phyloP scores from a whole-genome alignment of 2,797 vertebrate genomes.

The Phalanger gymnotis region DNA sequence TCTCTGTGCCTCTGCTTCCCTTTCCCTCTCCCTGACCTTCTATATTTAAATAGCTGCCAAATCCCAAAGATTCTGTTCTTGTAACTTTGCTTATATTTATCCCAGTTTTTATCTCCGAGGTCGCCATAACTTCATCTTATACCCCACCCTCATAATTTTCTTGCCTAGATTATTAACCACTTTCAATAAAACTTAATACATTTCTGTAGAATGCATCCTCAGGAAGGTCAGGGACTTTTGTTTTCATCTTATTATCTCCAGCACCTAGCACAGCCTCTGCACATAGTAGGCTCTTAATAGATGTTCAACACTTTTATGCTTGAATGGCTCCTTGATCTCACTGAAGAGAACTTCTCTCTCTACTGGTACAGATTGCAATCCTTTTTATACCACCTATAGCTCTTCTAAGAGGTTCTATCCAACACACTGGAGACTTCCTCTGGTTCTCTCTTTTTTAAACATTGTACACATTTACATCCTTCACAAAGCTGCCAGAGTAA shows the following conservation, averaged over 20 bases:
- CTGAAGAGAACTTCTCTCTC: not conserved
- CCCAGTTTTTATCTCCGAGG: not conserved
- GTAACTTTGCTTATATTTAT: not conserved
- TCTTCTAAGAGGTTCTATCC: not conserved
- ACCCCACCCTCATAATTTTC: not conserved
- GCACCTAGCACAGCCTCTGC: not conserved
- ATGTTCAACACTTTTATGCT: not conserved
- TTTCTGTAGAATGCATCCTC: not conserved
- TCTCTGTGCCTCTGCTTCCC: not conserved
- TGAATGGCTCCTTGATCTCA: not conserved
- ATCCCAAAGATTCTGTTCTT: not conserved
- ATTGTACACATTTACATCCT: not conserved
- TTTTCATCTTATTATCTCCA: not conserved
- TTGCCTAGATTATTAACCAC: not conserved
- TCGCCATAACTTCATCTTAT: not conserved
- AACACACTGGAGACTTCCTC: not conserved
- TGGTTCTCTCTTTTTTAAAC: not conserved
- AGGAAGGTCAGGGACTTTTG: not conserved
- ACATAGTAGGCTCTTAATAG: not conserved
- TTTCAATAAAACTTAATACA: not conserved
- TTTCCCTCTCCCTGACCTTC: not conserved
- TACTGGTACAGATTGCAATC: not conserved
- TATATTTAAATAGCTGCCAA: not conserved
- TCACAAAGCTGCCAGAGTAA: not conserved
- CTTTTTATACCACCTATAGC: not conserved